A percentile compares a stretch with the other conserved stretches of the same genome.
phyloP scores from a whole-genome alignment of 2,797 vertebrate genomes.

The Chaetodon trifasciatus region DNA sequence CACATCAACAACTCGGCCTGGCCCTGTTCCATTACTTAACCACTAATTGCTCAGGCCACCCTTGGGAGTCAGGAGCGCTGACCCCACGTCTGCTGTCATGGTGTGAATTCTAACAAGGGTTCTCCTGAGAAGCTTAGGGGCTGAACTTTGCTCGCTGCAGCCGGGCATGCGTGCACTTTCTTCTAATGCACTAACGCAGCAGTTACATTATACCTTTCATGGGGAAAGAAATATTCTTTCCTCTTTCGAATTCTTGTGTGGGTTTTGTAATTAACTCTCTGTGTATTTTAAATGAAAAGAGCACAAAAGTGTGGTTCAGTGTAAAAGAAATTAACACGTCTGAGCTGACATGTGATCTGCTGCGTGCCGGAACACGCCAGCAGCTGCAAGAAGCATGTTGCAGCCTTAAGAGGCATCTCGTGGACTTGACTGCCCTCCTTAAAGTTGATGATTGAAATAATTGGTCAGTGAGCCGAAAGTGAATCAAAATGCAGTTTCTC shows the following conservation, averaged over 20 bases:
- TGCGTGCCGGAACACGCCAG: constrained; percentile 6
- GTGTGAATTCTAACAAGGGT: constrained; percentile 61
- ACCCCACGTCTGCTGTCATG: constrained; percentile 56
- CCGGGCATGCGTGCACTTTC: neutral
- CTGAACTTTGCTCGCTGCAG: constrained; percentile 1
- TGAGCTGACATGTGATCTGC: constrained; percentile 29
- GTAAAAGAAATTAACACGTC: constrained; percentile 4
- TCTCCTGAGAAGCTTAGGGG: constrained; percentile 36
- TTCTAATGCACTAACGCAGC: neutral
- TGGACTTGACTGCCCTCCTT: neutral
- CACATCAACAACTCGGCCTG: constrained; percentile 57
- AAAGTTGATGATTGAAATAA: neutral
- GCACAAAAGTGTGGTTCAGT: neutral
- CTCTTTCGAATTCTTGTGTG: neutral
- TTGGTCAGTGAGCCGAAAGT: constrained; percentile 1
- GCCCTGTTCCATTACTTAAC: constrained; percentile 61
- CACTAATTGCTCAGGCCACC: constrained; percentile 69
- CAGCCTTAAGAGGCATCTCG: constrained; percentile 9
- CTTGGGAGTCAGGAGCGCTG: constrained; percentile 62
- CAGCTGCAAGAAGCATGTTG: constrained; percentile 25
- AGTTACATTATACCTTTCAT: neutral
- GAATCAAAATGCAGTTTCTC: constrained; percentile 5
- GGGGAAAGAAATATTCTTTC: no score
- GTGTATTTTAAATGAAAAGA: neutral
- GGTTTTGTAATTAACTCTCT: neutral